Conservation (phyloP, 2,113 vertebrate species). For the Rhineura floridana region DNA sequence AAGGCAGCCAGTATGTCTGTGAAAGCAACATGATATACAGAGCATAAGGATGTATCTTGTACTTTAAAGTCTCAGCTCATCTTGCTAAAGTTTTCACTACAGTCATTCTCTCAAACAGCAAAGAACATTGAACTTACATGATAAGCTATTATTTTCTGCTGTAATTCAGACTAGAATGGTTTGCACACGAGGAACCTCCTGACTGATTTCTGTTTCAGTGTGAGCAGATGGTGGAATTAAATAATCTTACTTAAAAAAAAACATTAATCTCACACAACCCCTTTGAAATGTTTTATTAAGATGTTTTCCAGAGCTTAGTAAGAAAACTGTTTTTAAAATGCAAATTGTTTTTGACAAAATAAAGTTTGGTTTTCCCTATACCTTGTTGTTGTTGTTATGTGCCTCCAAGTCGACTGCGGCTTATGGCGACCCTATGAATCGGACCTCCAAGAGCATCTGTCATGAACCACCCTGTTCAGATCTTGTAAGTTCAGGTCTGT, state of each 20-base stretch:
- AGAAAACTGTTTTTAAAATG: neutral
- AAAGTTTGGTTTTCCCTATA: neutral
- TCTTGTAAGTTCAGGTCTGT: too few relatives aligned
- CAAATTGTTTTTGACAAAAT: neutral
- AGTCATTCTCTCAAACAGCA: conserved; percentile 32
- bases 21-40: conserved; percentile 45
- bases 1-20: conserved; percentile 60
- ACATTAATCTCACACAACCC: conserved; percentile 53
- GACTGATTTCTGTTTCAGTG: conserved; percentile 57
- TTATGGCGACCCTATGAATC: too few relatives aligned
- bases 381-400: too few relatives aligned
- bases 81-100: conserved; percentile 47
- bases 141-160: conserved; percentile 26
- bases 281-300: conserved; percentile 51
- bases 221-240: conserved; percentile 74
- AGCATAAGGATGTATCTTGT: neutral
- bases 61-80: conserved; percentile 35
- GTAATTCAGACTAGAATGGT: conserved; percentile 52
- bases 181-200: conserved; percentile 43
- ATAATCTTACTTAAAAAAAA: conserved; percentile 31
- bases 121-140: conserved; percentile 10
- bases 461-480: too few relatives aligned
- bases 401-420: too few relatives aligned
- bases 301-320: conserved; percentile 29
- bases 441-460: too few relatives aligned